Base-by-base conservation (phyloP, 2,797 vertebrate species). In the Pyrocephalus nanus region DNA sequence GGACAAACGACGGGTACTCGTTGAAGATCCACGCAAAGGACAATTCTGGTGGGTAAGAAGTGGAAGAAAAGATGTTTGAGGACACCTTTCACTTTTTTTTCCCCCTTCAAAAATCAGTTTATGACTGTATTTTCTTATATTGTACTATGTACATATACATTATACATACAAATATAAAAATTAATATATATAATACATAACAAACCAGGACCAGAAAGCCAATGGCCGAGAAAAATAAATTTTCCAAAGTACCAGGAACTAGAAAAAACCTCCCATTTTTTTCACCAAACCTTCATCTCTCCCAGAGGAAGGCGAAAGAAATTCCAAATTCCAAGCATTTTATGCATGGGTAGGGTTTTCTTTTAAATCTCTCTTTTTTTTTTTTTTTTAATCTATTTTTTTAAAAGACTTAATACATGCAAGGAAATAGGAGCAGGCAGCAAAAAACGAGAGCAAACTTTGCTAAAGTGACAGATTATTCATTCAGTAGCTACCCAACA, bases 11-110 rank as follows among this genome's bases (percentile, higher is more conserved):
- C 0, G 99, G 99, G 42, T 98, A 99, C 82, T 99, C 98, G 26
- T 99, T 99, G 98, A 99, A 99, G 98, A 99, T 98, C 99, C 99
- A 99, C 9, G 99, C 98, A 54, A 98, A 99, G 0, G 98, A 98
- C 65, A 99, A 58, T 15, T 98, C 99, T 99, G 65, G 23, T 38
- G 3, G 53, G 45, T 21, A 67, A 38, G 3, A 74, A 78, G 53
- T 18, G 34, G 8, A 64, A 38, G 16, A 7, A n/a, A 58, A 4
- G 3, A 11, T 4, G 5, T 22, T 67, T 42, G 12, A 36, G 6
- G 27, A 12, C 4, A 19, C 6, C 43, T 58, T n/a, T 5, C 13
- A 12, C 16, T 2, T 27, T 29, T 61, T 57, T 65, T 22, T n/a
- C 9, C 65, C 11, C 22, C 67, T 55, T 20, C 23, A 42, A 45